Evolutionary conservation across 2,797 vertebrate species (phyloP), one percentile per base, ranked within the genome.

Genomic region (Valencia hispanica): DNA sequence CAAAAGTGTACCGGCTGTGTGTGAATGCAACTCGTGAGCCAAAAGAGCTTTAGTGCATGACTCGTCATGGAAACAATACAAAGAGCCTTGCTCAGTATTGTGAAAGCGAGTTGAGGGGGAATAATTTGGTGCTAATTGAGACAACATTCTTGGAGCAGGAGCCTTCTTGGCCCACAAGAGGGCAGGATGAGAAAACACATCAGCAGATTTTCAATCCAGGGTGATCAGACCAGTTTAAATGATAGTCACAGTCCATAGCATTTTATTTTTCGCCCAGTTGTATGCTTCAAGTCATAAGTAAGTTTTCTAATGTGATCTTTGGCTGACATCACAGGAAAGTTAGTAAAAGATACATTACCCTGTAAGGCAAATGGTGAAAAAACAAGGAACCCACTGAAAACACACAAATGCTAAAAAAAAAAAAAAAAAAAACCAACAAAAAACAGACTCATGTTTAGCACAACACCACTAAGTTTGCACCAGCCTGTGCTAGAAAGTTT

Each of bases 321-420:
- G 95, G 94, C 91, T 94, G 93, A 92, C 81, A 89, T 92, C 78
- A 90, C 87, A 93, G 88, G 77, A 85, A 78, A 74, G 85, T 94
- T 90, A 93, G 83, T 92, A 91, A 92, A 93, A 89, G 89, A 84
- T 77, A 77, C 69, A 88, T 78, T 91, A 80, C 82, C 77, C 55
- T 86, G 61, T 89, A 95, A 96, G 94, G 94, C 94, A 94, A 84
- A 85, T 89, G 91, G 94, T 94, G 91, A 90, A 74, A 70, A 88
- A 92, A 91, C 78, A 36, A 83, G 51, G 55, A 82, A 78, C 65
- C 78, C 65, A 85, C 34, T 63, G 59, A 76, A 76, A 89, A 86
- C 77, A 87, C 48, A 87, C 82, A 84, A 20, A n/a, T 47, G n/a
- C 25, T n/a, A 18, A 5, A 22, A 65, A 6, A 22, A 1, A 25